A percentile compares a stretch with the other conserved stretches of the same genome.
Evolutionary conservation across 1,140 invertebrate genomes (phyloP).

Genomic region (Dinoponera quadriceps): DNA sequence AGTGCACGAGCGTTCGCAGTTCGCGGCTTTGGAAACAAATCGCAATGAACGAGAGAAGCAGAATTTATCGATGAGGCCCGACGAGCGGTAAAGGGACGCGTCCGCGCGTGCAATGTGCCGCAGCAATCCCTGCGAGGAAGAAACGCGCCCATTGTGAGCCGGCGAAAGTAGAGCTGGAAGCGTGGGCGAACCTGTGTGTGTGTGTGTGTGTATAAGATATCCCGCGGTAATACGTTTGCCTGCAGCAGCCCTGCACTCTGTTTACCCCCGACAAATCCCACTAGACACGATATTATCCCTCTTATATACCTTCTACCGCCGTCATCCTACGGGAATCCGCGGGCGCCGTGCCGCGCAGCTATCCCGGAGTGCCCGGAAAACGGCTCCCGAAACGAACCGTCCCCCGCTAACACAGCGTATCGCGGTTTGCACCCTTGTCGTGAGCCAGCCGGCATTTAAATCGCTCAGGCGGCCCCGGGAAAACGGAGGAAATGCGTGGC

Average conservation of each 20-base stretch:
- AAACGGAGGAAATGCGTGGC: not conserved
- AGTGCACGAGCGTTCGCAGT: conserved; percentile 15
- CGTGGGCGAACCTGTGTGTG: not conserved
- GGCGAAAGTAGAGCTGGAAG: conserved; percentile 42
- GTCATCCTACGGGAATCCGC: conserved; percentile 67
- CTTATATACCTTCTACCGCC: conserved; percentile 68
- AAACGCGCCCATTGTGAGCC: conserved; percentile 7
- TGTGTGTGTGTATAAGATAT: conserved; percentile 62
- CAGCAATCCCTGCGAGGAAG: conserved; percentile 14
- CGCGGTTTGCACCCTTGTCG: conserved; percentile 67
- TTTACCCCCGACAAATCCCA: conserved; percentile 76
- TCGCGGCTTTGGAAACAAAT: conserved; percentile 53
- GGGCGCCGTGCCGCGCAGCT: conserved; percentile 47
- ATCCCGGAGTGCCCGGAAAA: conserved; percentile 54
- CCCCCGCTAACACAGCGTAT: conserved; percentile 48
- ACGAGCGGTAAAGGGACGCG: conserved; percentile 18
- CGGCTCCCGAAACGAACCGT: conserved; percentile 58
- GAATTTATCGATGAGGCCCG: conserved; percentile 30
- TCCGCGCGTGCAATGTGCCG: too few relatives aligned
- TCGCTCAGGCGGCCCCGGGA: conserved; percentile 37
- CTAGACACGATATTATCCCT: conserved; percentile 76
- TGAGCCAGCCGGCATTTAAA: conserved; percentile 64
- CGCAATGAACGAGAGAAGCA: conserved; percentile 47
- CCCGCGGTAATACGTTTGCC: conserved; percentile 72
- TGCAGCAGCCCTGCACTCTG: conserved; percentile 72